These are phyloP conservation scores for Xestia ashworthii DNA, from an alignment of 2,888 invertebrate genomes.

Conservation along the genomic window DNA sequence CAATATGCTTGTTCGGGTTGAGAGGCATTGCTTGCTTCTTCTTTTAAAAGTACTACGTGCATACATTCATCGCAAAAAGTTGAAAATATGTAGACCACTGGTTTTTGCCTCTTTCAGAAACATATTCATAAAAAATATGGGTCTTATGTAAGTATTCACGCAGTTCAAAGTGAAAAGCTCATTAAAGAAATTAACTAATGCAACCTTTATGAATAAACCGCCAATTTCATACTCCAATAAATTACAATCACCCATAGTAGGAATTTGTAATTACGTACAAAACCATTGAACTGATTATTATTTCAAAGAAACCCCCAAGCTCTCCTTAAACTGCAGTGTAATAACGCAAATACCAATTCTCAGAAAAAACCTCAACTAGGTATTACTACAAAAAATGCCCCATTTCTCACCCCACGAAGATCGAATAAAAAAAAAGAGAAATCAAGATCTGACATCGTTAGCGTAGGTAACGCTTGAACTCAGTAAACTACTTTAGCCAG, in stretches of 20 bases:
- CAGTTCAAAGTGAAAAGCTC: no score
- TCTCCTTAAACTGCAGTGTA: not conserved
- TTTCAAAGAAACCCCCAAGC: not conserved
- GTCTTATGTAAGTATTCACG: no score
- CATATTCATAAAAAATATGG: no score
- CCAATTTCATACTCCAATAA: not conserved
- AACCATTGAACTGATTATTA: not conserved
- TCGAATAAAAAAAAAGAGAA: conserved; percentile 44
- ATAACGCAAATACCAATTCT: not conserved
- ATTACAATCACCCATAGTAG: not conserved
- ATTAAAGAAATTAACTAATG: no score
- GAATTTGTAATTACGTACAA: not conserved
- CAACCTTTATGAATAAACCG: not conserved
- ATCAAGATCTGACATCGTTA: conserved; percentile 73
- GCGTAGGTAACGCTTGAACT: conserved; percentile 62
- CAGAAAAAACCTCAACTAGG: not conserved
- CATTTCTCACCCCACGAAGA: conserved; percentile 16
- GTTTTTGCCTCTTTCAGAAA: no score
- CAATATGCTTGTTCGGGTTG: not conserved
- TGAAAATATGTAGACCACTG: not conserved
- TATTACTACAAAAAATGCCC: not conserved
- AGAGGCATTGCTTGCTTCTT: not conserved
- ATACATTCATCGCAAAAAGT: not conserved
- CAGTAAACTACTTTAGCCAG: conserved; percentile 71
- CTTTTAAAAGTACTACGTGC: not conserved